A percentile compares a stretch with the other conserved stretches of the same genome.
These are phyloP conservation scores for Cheilosia impressa DNA, from an alignment of 2,888 invertebrate genomes.

Conservation along the genomic window DNA sequence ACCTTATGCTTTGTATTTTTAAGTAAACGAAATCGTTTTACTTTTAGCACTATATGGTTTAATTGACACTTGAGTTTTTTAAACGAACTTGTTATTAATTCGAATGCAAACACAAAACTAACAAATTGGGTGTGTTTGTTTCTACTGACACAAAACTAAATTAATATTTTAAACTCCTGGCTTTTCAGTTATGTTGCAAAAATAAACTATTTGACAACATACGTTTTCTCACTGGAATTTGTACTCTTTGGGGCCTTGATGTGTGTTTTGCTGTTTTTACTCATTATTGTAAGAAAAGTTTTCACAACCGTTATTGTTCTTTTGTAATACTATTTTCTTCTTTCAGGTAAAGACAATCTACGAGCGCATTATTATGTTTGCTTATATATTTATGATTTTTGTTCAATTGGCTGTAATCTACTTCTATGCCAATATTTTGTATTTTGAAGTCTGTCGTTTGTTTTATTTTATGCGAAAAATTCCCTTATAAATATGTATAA, in stretches of 20 bases:
- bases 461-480: background rate
- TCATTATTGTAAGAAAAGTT: slow-evolving; percentile 39
- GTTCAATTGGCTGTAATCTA: slow-evolving; percentile 47
- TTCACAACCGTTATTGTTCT: too few relatives aligned
- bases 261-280: slow-evolving; percentile 57
- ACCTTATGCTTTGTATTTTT: too few relatives aligned
- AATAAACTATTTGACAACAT: slow-evolving; percentile 50
- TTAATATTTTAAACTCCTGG: background rate
- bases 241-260: slow-evolving; percentile 55
- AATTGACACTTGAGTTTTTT: too few relatives aligned
- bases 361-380: slow-evolving; percentile 51
- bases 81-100: too few relatives aligned
- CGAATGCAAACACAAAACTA: too few relatives aligned
- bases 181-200: slow-evolving; percentile 42
- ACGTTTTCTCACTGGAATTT: slow-evolving; percentile 51
- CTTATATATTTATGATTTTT: slow-evolving; percentile 58
- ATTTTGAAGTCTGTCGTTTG: slow-evolving; percentile 42
- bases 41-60: too few relatives aligned
- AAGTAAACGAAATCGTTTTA: too few relatives aligned
- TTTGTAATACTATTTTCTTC: background rate
- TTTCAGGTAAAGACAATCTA: slow-evolving; percentile 50
- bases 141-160: too few relatives aligned
- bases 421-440: slow-evolving; percentile 54
- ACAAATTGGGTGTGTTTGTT: too few relatives aligned
- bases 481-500: background rate